phyloP scores from a whole-genome alignment of 2,888 invertebrate species.

The Stenchaetothrips biformis region DNA sequence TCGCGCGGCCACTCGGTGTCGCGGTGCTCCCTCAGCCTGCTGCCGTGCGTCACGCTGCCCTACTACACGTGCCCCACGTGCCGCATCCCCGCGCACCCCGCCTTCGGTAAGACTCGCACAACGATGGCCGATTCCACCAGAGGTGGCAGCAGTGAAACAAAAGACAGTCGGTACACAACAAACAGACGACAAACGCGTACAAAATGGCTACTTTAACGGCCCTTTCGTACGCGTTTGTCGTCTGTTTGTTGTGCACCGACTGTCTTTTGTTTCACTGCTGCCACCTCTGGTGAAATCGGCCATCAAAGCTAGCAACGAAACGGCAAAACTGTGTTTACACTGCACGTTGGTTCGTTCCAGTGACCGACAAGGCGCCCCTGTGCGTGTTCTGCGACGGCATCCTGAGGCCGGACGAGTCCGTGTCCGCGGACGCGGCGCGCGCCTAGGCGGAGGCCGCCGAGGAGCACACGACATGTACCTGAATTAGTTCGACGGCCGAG shows the following conservation, averaged over 20 bases:
- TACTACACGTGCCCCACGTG: constrained; percentile 36
- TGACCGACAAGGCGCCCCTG: not conserved
- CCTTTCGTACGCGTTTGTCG: too few relatives aligned
- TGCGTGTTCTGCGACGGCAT: constrained; percentile 18
- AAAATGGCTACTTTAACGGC: too few relatives aligned
- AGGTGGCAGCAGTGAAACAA: constrained; percentile 21
- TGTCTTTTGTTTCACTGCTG: constrained; percentile 27
- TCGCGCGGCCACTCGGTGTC: constrained; percentile 35
- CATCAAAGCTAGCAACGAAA: too few relatives aligned
- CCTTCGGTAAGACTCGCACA: constrained; percentile 32
- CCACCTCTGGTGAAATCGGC: too few relatives aligned
- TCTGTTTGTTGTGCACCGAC: too few relatives aligned
- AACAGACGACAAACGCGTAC: too few relatives aligned
- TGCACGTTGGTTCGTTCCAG: constrained; percentile 5
- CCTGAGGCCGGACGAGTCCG: not conserved
- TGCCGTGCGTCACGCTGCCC: constrained; percentile 35
- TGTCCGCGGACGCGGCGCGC: not conserved
- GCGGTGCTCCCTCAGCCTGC: constrained; percentile 37
- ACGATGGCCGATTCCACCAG: not conserved
- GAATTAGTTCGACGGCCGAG: not conserved
- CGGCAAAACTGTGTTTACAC: too few relatives aligned
- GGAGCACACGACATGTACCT: not conserved
- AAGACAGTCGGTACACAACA: too few relatives aligned
- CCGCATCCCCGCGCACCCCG: constrained; percentile 34
- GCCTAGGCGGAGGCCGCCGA: not conserved